phyloP scores from a whole-genome alignment of 1,140 invertebrate genomes.

The Drosophila sturtevanti region DNA sequence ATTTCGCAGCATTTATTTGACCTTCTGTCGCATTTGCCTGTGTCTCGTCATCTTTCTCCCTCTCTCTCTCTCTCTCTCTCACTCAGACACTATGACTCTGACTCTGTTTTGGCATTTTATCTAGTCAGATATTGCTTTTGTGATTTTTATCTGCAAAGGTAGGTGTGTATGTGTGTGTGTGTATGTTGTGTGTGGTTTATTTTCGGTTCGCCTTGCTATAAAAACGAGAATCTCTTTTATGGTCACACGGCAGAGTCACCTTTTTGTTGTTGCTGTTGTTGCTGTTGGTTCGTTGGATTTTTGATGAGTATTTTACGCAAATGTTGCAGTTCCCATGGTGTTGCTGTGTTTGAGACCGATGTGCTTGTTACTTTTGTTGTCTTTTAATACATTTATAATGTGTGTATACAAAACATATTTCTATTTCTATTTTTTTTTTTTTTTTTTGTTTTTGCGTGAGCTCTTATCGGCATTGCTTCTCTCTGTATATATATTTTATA shows the following conservation, averaged over 20 bases:
- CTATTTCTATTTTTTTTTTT: not conserved
- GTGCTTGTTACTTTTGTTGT: constrained; percentile 41
- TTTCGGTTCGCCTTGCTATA: constrained; percentile 68
- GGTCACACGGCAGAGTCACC: constrained; percentile 73
- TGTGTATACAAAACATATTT: constrained; percentile 59
- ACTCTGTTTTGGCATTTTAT: constrained; percentile 63
- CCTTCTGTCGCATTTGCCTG: constrained; percentile 57
- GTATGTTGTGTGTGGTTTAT: constrained; percentile 54
- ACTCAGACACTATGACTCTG: too few species aligned
- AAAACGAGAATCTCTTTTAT: constrained; percentile 79
- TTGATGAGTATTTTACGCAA: constrained; percentile 69
- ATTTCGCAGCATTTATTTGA: constrained; percentile 75
- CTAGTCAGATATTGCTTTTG: constrained; percentile 78
- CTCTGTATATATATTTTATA: not conserved
- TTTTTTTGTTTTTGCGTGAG: constrained; percentile 29
- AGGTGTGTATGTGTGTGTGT: constrained; percentile 74
- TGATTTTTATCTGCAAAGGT: constrained; percentile 81
- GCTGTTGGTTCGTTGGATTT: constrained; percentile 34
- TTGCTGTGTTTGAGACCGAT: constrained; percentile 46
- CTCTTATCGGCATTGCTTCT: constrained; percentile 63
- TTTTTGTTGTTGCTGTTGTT: too few species aligned
- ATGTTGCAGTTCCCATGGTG: constrained; percentile 76
- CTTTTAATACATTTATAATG: constrained; percentile 42
- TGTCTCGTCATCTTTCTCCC: not conserved
- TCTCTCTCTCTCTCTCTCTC: constrained; percentile 32